Conservation (phyloP, 2,888 invertebrate species). For the Acleris holmiana region DNA sequence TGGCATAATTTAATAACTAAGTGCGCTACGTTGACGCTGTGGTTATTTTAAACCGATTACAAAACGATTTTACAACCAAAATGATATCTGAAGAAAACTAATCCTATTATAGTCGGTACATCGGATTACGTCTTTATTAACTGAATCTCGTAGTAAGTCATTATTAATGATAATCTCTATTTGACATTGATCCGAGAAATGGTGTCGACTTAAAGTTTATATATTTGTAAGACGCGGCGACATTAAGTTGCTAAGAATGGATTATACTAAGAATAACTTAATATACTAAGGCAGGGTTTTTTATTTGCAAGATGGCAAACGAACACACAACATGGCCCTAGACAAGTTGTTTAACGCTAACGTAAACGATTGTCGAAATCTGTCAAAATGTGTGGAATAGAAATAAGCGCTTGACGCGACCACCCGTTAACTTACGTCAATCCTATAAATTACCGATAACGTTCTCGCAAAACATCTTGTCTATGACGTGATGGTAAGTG, state of each 20-base stretch:
- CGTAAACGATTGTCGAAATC: too few species aligned
- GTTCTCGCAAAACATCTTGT: too few species aligned
- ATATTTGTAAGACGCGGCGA: not conserved
- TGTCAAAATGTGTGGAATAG: too few species aligned
- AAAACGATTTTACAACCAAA: constrained; percentile 26
- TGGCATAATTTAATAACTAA: not conserved
- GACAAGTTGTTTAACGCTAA: too few species aligned
- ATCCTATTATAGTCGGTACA: constrained; percentile 28
- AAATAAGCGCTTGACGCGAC: too few species aligned
- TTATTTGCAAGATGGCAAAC: too few species aligned
- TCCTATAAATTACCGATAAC: too few species aligned
- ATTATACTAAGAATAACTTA: not conserved
- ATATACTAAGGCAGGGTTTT: not conserved
- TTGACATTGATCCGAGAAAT: constrained; percentile 13
- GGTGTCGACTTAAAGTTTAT: constrained; percentile 14
- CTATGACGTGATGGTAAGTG: too few species aligned
- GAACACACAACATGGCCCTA: too few species aligned
- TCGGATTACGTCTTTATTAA: constrained; percentile 34
- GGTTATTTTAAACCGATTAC: constrained; percentile 28
- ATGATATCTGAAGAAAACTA: constrained; percentile 24
- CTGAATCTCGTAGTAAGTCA: constrained; percentile 23
- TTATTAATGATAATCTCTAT: constrained; percentile 31
- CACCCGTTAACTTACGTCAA: too few species aligned
- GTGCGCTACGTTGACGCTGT: not conserved
- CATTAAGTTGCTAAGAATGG: not conserved